Evolutionary conservation across 1,140 invertebrate species (phyloP).

Genomic region (Ectropis grisescens): DNA sequence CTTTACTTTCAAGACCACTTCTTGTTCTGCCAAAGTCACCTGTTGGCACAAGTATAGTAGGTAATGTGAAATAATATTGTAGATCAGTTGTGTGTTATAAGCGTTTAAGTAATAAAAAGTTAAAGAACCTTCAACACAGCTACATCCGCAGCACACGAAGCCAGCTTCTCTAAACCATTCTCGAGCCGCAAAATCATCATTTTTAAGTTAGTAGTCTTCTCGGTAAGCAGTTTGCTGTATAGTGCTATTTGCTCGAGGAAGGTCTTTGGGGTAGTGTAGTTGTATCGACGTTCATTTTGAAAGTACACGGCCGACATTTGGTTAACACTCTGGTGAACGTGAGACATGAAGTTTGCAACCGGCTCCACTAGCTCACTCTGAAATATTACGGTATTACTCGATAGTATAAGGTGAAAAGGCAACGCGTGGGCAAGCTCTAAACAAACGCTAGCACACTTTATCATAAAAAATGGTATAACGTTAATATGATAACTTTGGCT

Average conservation of each 20-base stretch:
- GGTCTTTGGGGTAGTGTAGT: conserved; percentile 96
- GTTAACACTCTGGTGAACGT: conserved; percentile 90
- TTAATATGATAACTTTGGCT: too few species aligned
- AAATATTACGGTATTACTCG: too few species aligned
- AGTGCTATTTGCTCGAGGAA: conserved; percentile 95
- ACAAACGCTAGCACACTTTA: too few species aligned
- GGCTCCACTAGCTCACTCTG: conserved; percentile 72
- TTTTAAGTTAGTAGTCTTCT: conserved; percentile 84
- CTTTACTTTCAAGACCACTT: conserved; percentile 89
- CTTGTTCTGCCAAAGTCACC: conserved; percentile 88
- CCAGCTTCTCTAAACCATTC: conserved; percentile 90
- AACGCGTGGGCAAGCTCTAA: too few species aligned
- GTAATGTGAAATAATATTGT: too few species aligned
- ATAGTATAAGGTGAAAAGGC: too few species aligned
- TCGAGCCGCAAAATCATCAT: conserved; percentile 85
- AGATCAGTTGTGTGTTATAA: too few species aligned
- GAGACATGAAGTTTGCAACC: conserved; percentile 91
- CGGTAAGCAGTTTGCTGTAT: conserved; percentile 85
- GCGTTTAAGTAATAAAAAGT: too few species aligned
- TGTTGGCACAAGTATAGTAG: too few species aligned
- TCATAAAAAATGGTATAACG: too few species aligned
- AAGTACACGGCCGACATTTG: conserved; percentile 86
- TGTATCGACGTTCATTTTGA: conserved; percentile 90
- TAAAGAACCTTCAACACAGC: conserved; percentile 69
- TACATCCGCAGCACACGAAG: conserved; percentile 86